A percentile compares a stretch with the other conserved stretches of the same genome.
phyloP scores from a whole-genome alignment of 2,888 invertebrate species.

The Dyspetes luteomarginatus region DNA sequence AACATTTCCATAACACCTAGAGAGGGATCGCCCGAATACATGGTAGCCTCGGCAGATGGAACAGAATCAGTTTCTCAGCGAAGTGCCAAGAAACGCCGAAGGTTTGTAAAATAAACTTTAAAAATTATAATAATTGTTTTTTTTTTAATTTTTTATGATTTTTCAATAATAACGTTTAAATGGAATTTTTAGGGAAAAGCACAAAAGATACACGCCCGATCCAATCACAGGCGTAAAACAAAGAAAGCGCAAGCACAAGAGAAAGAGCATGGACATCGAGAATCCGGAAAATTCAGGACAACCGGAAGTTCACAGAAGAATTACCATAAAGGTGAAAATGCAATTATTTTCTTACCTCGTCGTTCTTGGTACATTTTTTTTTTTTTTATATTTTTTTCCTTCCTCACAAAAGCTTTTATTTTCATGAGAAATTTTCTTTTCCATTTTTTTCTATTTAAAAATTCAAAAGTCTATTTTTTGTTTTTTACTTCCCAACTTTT shows the following conservation, averaged over 20 bases:
- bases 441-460: too few relatives aligned
- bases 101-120: slow-evolving; percentile 68
- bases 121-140: slow-evolving; percentile 4
- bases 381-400: not conserved
- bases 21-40: slow-evolving; percentile 82
- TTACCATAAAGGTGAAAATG: slow-evolving; percentile 90
- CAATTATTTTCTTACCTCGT: not conserved
- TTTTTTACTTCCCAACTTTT: slow-evolving; percentile 8
- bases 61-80: slow-evolving; percentile 79
- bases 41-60: slow-evolving; percentile 81
- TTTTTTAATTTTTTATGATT: too few relatives aligned
- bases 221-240: slow-evolving; percentile 87
- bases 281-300: slow-evolving; percentile 84
- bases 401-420: not conserved
- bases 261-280: slow-evolving; percentile 89
- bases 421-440: too few relatives aligned
- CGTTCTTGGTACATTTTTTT: slow-evolving; percentile 3
- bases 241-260: slow-evolving; percentile 92
- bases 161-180: slow-evolving; percentile 13
- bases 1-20: slow-evolving; percentile 73
- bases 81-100: slow-evolving; percentile 81
- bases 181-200: slow-evolving; percentile 86
- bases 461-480: not conserved
- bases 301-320: slow-evolving; percentile 87
- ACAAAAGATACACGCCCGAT: slow-evolving; percentile 90